Evolutionary conservation across 2,113 vertebrate genomes (phyloP).

Genomic region (Sprattus sprattus): DNA sequence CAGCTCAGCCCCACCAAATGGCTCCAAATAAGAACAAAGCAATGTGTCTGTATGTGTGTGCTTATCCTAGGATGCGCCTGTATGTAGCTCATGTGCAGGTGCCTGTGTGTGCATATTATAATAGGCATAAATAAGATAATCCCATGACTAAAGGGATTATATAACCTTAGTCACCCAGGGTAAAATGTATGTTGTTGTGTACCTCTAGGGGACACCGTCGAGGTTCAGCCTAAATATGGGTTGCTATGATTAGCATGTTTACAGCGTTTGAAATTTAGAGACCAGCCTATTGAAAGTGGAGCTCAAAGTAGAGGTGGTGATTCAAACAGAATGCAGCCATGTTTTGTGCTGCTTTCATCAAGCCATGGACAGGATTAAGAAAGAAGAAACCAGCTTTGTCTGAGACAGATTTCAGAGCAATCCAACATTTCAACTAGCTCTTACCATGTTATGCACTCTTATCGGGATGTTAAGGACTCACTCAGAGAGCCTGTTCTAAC

Average conservation of each 20-base stretch:
- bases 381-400: not conserved
- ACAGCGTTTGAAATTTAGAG: not conserved
- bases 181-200: not conserved
- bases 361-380: not conserved
- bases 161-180: not conserved
- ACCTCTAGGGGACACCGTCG: not conserved
- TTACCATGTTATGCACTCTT: not conserved
- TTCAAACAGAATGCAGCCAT: no score
- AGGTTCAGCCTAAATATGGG: not conserved
- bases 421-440: not conserved
- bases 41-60: not conserved
- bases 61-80: not conserved
- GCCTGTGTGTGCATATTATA: not conserved
- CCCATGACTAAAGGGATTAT: constrained; percentile 24
- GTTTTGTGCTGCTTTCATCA: no score
- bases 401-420: not conserved
- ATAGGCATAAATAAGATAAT: not conserved
- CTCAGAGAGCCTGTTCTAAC: not conserved
- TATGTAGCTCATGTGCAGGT: not conserved
- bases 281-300: not conserved
- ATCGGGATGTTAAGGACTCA: no score
- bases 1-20: not conserved
- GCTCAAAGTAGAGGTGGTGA: no score
- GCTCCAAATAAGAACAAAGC: not conserved
- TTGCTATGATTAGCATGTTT: not conserved